phyloP scores from a whole-genome alignment of 2,113 vertebrate genomes.

The Leptobrachium ailaonicum region DNA sequence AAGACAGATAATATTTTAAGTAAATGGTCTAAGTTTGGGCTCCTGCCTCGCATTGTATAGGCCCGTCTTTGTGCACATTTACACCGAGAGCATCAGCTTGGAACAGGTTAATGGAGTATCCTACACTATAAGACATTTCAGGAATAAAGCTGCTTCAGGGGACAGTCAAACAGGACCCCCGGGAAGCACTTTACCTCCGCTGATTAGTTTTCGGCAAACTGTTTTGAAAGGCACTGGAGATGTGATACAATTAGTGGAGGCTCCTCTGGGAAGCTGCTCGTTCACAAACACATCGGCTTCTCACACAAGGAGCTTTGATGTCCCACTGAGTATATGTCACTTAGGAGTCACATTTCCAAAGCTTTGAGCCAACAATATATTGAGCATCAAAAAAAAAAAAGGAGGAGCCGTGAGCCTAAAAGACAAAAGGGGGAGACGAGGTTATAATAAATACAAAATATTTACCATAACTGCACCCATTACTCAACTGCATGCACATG shows the following conservation, averaged over 20 bases:
- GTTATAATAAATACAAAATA: background rate
- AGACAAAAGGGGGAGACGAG: background rate
- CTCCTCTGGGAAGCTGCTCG: constrained; percentile 33
- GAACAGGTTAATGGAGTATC: constrained; percentile 37
- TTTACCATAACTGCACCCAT: background rate
- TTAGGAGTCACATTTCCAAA: constrained; percentile 47
- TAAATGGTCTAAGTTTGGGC: too few species aligned
- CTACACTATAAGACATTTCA: constrained; percentile 37
- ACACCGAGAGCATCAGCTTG: too few species aligned
- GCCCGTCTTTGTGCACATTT: too few species aligned
- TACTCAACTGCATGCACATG: background rate
- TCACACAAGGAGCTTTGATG: constrained; percentile 49
- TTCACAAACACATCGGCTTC: constrained; percentile 46
- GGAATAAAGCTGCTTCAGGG: constrained; percentile 49
- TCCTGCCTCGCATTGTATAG: too few species aligned
- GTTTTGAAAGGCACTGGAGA: constrained; percentile 50
- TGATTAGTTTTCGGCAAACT: constrained; percentile 50
- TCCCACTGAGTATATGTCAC: constrained; percentile 47
- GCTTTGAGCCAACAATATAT: constrained; percentile 27
- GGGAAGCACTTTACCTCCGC: constrained; percentile 49
- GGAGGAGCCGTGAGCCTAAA: background rate
- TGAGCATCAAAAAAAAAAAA: constrained; percentile 4
- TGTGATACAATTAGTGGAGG: constrained; percentile 47
- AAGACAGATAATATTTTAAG: too few species aligned
- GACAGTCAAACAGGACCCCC: constrained; percentile 45